phyloP scores from a whole-genome alignment of 1,140 invertebrate species.

The Tetramorium simillimum region DNA sequence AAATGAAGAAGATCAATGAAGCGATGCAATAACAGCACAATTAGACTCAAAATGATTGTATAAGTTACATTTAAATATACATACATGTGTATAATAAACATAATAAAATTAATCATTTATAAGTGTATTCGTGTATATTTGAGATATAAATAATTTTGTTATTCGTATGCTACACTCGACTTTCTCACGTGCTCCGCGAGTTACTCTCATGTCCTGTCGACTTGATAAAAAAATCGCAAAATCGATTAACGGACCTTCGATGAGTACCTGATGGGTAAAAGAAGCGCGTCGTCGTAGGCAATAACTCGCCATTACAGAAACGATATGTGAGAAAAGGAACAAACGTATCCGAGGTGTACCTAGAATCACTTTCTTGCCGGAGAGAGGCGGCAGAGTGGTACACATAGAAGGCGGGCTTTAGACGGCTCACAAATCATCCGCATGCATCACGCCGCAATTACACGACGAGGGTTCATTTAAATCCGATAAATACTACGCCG shows the following conservation, averaged over 20 bases:
- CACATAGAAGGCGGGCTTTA: slow-evolving; percentile 75
- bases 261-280: slow-evolving; percentile 60
- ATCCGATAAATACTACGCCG: slow-evolving; percentile 84
- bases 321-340: slow-evolving; percentile 63
- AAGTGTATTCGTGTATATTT: background rate
- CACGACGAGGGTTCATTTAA: slow-evolving; percentile 85
- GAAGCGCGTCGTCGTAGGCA: slow-evolving; percentile 63
- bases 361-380: slow-evolving; percentile 66
- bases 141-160: background rate
- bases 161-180: background rate
- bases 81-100: background rate
- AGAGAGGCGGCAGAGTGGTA: slow-evolving; percentile 39
- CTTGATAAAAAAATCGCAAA: slow-evolving; percentile 58
- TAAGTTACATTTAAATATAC: background rate
- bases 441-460: slow-evolving; percentile 85
- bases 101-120: background rate
- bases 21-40: background rate
- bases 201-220: slow-evolving; percentile 8
- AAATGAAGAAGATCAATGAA: background rate
- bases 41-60: background rate
- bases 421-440: slow-evolving; percentile 83
- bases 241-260: slow-evolving; percentile 67
- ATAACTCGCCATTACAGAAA: slow-evolving; percentile 77
- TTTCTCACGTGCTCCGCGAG: background rate
- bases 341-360: slow-evolving; percentile 35